Evolutionary conservation across 2,113 vertebrate species (phyloP).

Genomic region (Colistium nudipinnis): DNA sequence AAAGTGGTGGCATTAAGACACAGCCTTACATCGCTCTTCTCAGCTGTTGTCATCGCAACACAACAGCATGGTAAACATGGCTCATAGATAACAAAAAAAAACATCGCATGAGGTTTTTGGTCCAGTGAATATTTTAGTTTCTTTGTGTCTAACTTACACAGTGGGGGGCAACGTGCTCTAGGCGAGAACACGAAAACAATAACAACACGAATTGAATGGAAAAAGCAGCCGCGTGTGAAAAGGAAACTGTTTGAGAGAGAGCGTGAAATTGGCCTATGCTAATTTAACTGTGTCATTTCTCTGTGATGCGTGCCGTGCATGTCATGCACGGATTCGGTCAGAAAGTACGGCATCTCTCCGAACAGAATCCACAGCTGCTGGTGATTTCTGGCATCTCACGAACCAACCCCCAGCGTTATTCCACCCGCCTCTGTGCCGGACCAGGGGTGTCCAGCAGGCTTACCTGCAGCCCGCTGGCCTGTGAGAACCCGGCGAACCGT

Average conservation of each 20-base stretch:
- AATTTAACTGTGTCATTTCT: constrained; percentile 5
- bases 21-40: constrained; percentile 44
- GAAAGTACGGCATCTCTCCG: neutral
- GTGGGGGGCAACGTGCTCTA: neutral
- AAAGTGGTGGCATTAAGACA: constrained; percentile 20
- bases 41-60: constrained; percentile 5
- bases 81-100: constrained; percentile 12
- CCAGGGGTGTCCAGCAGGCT: constrained; percentile 22
- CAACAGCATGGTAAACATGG: neutral
- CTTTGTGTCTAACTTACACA: neutral
- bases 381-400: neutral
- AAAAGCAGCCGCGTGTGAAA: neutral
- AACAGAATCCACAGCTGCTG: constrained; percentile 5
- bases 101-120: neutral
- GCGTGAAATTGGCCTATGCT: constrained; percentile 3
- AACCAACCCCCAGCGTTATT: neutral
- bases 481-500: constrained; percentile 56
- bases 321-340: neutral
- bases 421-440: neutral
- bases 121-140: neutral
- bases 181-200: neutral
- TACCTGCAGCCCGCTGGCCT: neutral
- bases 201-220: no score
- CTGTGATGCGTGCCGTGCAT: neutral
- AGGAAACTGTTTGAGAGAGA: neutral